phyloP scores from a whole-genome alignment of 1,140 invertebrate species.

The Grapholita molesta region DNA sequence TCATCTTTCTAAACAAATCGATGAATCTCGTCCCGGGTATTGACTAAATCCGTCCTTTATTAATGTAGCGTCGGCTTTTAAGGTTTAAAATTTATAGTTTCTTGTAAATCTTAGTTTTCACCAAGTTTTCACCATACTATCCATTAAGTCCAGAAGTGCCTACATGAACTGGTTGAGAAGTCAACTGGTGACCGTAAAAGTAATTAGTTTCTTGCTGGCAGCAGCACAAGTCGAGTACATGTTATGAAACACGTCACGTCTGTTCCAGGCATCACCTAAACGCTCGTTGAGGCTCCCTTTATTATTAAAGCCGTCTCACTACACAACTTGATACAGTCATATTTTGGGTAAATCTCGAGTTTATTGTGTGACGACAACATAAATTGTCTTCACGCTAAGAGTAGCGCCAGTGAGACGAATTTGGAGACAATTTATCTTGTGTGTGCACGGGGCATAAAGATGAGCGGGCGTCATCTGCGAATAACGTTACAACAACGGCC shows the following conservation, averaged over 20 bases:
- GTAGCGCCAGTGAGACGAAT: constrained; percentile 5
- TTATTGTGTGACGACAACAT: constrained; percentile 10
- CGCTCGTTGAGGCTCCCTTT: constrained; percentile 4
- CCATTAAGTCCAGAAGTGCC: too few relatives aligned
- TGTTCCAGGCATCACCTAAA: background rate
- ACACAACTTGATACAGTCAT: constrained; percentile 10
- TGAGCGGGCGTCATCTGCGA: constrained; percentile 7
- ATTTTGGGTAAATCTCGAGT: constrained; percentile 12
- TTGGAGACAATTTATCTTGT: constrained; percentile 15
- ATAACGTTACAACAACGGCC: background rate
- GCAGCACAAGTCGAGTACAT: background rate
- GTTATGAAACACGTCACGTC: background rate
- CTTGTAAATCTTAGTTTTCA: too few relatives aligned
- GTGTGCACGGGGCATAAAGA: constrained; percentile 10
- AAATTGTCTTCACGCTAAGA: constrained; percentile 14
- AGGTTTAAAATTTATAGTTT: too few relatives aligned
- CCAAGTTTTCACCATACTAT: too few relatives aligned
- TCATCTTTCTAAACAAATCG: too few relatives aligned
- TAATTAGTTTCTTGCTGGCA: background rate
- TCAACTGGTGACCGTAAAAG: too few relatives aligned
- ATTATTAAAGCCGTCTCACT: constrained; percentile 17
- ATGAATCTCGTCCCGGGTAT: too few relatives aligned
- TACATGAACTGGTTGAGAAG: too few relatives aligned
- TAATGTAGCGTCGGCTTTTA: too few relatives aligned
- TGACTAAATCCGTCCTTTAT: too few relatives aligned